Conservation (phyloP, 1,140 invertebrate species). For the Penaeus indicus region DNA sequence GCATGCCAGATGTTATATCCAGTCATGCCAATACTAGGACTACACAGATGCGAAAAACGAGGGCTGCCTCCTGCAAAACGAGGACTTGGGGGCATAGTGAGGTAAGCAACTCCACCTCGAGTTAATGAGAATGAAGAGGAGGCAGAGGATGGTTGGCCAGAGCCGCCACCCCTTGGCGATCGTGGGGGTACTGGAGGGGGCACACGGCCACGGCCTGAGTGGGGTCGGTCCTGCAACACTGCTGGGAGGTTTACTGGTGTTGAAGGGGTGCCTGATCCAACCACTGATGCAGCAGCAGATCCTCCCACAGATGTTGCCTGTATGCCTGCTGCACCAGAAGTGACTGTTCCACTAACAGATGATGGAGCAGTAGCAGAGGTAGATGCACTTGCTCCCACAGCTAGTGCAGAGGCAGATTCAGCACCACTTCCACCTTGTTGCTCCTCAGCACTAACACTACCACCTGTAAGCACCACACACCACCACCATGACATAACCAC, state of each 20-base stretch:
- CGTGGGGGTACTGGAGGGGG: slow-evolving; percentile 69
- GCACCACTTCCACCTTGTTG: slow-evolving; percentile 29
- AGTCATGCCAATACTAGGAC: slow-evolving; percentile 55
- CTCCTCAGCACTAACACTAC: slow-evolving; percentile 59
- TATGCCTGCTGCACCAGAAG: background rate
- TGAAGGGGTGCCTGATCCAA: slow-evolving; percentile 65
- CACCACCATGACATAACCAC: slow-evolving; percentile 44
- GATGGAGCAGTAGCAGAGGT: slow-evolving; percentile 16
- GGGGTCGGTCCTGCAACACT: slow-evolving; percentile 78
- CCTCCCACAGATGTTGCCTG: background rate
- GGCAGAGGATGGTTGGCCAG: slow-evolving; percentile 48
- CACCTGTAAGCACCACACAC: slow-evolving; percentile 57
- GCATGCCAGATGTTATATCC: slow-evolving; percentile 64
- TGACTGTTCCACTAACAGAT: background rate
- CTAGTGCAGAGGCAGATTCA: slow-evolving; percentile 36
- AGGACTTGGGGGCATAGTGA: slow-evolving; percentile 53
- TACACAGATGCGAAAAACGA: slow-evolving; percentile 60
- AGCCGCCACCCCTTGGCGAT: slow-evolving; percentile 70
- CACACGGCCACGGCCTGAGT: slow-evolving; percentile 67
- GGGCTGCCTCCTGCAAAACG: slow-evolving; percentile 52
- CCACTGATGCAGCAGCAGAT: slow-evolving; percentile 46
- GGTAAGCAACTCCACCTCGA: slow-evolving; percentile 63
- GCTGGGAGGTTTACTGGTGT: slow-evolving; percentile 76
- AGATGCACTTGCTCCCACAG: slow-evolving; percentile 35
- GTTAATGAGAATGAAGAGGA: slow-evolving; percentile 49